phyloP scores from a whole-genome alignment of 2,797 vertebrate genomes.

The Smutsia temminckii region DNA sequence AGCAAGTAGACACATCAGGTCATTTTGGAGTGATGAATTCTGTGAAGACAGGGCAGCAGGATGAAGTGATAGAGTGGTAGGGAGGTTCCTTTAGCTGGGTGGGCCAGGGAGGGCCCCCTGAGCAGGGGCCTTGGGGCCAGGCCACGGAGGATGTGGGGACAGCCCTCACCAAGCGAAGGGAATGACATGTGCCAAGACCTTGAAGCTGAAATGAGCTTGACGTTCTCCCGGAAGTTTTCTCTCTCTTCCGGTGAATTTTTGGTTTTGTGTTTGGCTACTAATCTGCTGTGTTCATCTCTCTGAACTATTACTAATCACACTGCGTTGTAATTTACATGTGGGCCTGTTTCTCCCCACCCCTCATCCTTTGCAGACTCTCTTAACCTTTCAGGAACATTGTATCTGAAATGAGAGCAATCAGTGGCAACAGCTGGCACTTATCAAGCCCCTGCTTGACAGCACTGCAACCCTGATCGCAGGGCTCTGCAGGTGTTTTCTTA shows the following conservation, averaged over 20 bases:
- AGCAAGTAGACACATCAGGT: not conserved
- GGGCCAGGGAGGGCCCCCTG: too few species aligned
- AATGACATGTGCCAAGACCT: not conserved
- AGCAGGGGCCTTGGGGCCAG: not conserved
- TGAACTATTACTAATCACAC: not conserved
- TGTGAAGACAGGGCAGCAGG: too few species aligned
- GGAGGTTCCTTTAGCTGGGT: not conserved
- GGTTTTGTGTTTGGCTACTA: not conserved
- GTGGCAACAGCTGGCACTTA: not conserved
- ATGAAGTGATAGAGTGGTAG: not conserved
- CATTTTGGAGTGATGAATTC: not conserved
- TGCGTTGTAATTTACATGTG: not conserved
- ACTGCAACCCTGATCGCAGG: not conserved
- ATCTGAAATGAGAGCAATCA: slow-evolving; percentile 25
- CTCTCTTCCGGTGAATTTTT: not conserved
- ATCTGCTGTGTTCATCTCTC: not conserved
- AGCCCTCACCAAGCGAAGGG: not conserved
- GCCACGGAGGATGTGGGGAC: not conserved
- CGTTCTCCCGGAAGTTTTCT: not conserved
- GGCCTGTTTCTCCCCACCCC: not conserved
- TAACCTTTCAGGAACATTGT: not conserved
- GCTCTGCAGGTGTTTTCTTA: not conserved
- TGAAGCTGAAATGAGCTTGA: not conserved
- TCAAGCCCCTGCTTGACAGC: not conserved
- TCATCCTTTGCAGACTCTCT: slow-evolving; percentile 1